These are phyloP conservation scores for Colossoma macropomum DNA, from an alignment of 2,113 vertebrate species.

Conservation along the genomic window DNA sequence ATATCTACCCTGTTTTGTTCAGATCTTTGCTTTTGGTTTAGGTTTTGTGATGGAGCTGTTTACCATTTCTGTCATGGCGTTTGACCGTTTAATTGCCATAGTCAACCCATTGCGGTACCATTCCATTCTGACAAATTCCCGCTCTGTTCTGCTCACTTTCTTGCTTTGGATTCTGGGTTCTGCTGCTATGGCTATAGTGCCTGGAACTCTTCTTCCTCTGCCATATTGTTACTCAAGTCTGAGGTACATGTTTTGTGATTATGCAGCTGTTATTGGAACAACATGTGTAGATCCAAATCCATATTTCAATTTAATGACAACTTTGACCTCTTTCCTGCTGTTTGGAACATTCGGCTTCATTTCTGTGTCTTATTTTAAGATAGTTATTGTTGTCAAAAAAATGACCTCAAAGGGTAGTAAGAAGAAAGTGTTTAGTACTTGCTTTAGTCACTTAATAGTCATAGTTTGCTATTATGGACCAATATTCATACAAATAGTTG, in stretches of 20 bases:
- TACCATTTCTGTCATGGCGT: conserved; percentile 58
- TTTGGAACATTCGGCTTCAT: conserved; percentile 58
- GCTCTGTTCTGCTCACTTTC: conserved; percentile 21
- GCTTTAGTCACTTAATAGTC: conserved; percentile 61
- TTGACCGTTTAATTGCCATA: conserved; percentile 59
- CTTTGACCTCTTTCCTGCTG: conserved; percentile 41
- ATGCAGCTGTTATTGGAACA: conserved; percentile 38
- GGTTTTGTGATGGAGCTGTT: conserved; percentile 56
- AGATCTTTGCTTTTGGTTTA: conserved; percentile 49
- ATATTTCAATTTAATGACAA: conserved; percentile 50
- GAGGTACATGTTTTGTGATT: conserved; percentile 58
- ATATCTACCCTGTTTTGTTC: conserved; percentile 52
- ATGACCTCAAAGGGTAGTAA: conserved; percentile 39
- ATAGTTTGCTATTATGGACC: conserved; percentile 56
- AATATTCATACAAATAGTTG: conserved; percentile 29
- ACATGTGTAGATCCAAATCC: conserved; percentile 54
- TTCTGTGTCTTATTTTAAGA: conserved; percentile 48
- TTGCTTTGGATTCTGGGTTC: conserved; percentile 50
- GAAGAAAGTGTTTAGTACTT: conserved; percentile 59
- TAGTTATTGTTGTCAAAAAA: conserved; percentile 41
- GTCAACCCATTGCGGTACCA: conserved; percentile 54
- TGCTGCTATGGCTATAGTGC: conserved; percentile 5
- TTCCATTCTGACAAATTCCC: conserved; percentile 50
- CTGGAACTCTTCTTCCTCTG: conserved; percentile 35
- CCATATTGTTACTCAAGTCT: conserved; percentile 51